Base-by-base conservation (phyloP, 2,888 invertebrate genomes). In the Standfussiana lucernea region DNA sequence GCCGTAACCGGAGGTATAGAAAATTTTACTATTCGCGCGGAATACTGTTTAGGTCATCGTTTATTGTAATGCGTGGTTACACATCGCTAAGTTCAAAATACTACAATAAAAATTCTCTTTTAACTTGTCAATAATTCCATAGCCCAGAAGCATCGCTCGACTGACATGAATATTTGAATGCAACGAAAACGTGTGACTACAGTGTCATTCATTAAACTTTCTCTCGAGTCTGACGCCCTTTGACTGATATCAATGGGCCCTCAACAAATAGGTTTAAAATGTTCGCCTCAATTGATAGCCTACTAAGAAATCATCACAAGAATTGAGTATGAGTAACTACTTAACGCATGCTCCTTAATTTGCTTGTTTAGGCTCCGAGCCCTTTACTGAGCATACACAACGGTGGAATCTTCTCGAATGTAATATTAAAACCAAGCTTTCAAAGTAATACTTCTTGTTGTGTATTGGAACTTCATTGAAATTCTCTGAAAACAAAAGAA, bases 181-280 rank as follows among this genome's bases (percentile, higher is more conserved):
- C 86, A 84, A 88, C 82, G 86, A 88, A 87, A 90, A 90, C 87
- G 87, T 85, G 86, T 88, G 91, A 89, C 89, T 81, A 71, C 66
- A 90, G 85, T 89, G 89, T 91, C 90, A 90, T 90, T 92, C 87
- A 92, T 91, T 92, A 89, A 89, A 92, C 92, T 93, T 93, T 93
- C 93, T 91, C 92, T 90, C 79, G 88, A 89, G 88, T 86, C 86
- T 89, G 87, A 86, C 86, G 91, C 90, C 89, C 88, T 91, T 91
- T 90, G 84, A 90, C 87, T 89, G 85, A 85, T 87, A 82, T 89
- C 92, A 91, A 90, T 89, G 88, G 88, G 86, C 82, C 84, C 85
- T 88, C 88, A 86, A 86, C 89, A 86, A 90, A 89, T 90, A 89
- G 86, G 84, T 86, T 89, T 86, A 85, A 87, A 89, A 88, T 72